Percentiles rank a stretch among this genome's conserved stretches.
These are phyloP conservation scores for Myotis brandtii DNA, from an alignment of 2,113 vertebrate species.

Conservation along the genomic window DNA sequence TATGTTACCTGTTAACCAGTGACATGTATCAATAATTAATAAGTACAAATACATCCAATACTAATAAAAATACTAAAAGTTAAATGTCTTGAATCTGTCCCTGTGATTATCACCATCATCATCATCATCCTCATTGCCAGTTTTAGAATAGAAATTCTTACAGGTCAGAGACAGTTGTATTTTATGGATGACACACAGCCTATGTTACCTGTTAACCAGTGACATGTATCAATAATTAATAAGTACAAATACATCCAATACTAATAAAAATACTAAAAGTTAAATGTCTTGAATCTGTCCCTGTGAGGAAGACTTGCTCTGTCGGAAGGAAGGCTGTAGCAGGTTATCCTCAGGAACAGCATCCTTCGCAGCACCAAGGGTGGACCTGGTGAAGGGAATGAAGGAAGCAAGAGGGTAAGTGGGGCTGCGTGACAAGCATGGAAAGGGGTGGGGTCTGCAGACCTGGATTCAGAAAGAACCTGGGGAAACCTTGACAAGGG, in stretches of 20 bases:
- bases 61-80: background rate
- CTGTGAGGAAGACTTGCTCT: background rate
- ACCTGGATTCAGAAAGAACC: background rate
- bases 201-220: background rate
- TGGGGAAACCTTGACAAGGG: background rate
- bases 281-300: background rate
- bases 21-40: background rate
- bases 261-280: background rate
- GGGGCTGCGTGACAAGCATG: background rate
- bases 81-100: background rate
- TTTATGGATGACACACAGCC: background rate
- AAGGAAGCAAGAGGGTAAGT: too few relatives aligned
- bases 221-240: background rate
- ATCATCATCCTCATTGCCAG: background rate
- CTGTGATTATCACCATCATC: too few relatives aligned
- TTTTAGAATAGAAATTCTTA: background rate
- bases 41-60: background rate
- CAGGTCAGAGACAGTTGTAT: background rate
- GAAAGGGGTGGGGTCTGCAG: background rate
- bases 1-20: background rate
- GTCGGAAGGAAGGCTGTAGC: background rate
- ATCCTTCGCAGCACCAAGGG: background rate
- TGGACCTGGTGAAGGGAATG: background rate
- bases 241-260: background rate
- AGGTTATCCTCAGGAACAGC: background rate